Evolutionary conservation across 2,113 vertebrate genomes (phyloP).

Genomic region (Xyrauchen texanus): DNA sequence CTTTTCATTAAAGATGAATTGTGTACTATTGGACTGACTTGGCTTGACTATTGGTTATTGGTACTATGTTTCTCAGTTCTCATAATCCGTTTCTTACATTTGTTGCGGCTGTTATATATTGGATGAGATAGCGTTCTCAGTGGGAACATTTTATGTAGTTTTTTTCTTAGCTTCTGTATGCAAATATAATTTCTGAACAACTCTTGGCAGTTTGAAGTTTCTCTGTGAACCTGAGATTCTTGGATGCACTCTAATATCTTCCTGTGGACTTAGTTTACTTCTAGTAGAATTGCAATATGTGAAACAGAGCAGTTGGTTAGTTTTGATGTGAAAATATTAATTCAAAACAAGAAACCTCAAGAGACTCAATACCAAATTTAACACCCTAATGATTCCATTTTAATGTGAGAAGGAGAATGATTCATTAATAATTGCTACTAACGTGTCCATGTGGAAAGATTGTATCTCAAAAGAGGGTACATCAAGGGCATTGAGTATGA

Average conservation of each 20-base stretch:
- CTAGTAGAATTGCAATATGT: not conserved
- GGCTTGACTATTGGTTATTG: too few relatives aligned
- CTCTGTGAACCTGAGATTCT: not conserved
- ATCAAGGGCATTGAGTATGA: not conserved
- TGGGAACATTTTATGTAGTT: not conserved
- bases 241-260: not conserved
- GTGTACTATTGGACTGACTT: not conserved
- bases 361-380: not conserved
- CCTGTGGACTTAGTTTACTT: not conserved
- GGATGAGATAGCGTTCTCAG: not conserved
- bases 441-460: not conserved
- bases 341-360: not conserved
- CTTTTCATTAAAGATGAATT: not conserved
- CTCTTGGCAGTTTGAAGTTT: not conserved
- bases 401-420: not conserved
- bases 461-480: not conserved
- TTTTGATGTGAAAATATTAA: not conserved
- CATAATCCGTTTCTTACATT: too few relatives aligned
- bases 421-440: not conserved
- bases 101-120: not conserved
- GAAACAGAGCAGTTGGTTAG: not conserved
- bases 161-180: not conserved
- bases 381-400: not conserved
- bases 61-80: too few relatives aligned
- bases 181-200: slow-evolving; percentile 5